Evolutionary conservation across 2,888 invertebrate species (phyloP), one percentile per base, ranked within the genome.

Genomic region (Apamea anceps): DNA sequence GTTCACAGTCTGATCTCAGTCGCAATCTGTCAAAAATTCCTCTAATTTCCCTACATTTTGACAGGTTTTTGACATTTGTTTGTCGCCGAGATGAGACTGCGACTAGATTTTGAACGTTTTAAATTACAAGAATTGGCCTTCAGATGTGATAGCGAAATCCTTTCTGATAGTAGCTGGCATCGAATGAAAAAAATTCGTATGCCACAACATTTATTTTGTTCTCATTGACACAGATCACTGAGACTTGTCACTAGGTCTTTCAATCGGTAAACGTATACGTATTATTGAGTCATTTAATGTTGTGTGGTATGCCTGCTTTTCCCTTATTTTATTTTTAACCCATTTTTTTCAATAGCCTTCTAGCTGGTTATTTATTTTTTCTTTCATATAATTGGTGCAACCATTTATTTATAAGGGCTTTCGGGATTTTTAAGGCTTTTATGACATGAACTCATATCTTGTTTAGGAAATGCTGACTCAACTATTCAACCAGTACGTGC

Each of bases 401-500:
- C 57, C n/a, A 70, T 78, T 72, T 10, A 32, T 57, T 60, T n/a
- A 57, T 48, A 32, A 42, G 32, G 0, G 28, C 25, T 67, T 77
- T 25, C 13, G 21, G 45, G 28, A 7, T 37, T 57, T 57, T 54
- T 57, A 7, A 32, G 2, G 1, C 13, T 63, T 45, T 45, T 65
- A 37, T 60, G 37, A 72, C 42, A 84, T 25, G n/a, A 12, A 2
- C 2, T 62, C 15, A n/a, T 84, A n/a, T 75, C 37, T 57, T 86
- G 48, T 75, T 68, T 92, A 96, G 95, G 95, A 96, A 32, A 95
- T 96, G 96, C 89, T 97, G 74, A 91, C 91, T n/a, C 93, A 94
- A 72, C 94, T 97, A 25, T 95, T 97, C 92, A 94, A 90, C 80
- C 95, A 96, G 79, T 95, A 95, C 90, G 96, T 96, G 67, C 91